Conservation (phyloP, 2,888 invertebrate species). For the Hydroisotoma schaefferi region DNA sequence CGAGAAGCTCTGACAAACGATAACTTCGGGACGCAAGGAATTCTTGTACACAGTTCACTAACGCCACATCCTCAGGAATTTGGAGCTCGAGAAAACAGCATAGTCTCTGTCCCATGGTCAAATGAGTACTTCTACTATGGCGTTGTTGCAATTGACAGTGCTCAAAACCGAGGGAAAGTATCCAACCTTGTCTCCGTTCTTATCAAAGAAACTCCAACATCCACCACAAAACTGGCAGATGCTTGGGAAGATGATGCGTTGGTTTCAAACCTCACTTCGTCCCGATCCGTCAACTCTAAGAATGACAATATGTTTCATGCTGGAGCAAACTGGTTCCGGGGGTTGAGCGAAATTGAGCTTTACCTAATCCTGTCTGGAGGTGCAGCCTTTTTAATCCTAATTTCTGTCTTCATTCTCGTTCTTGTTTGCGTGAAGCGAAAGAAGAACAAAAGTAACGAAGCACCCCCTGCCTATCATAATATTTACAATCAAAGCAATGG, state of each 20-base stretch:
- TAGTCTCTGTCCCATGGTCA: slow-evolving; percentile 49
- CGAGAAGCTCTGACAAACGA: slow-evolving; percentile 48
- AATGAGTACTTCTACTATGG: slow-evolving; percentile 51
- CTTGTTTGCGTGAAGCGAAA: slow-evolving; percentile 45
- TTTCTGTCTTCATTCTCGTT: slow-evolving; percentile 47
- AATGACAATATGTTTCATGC: slow-evolving; percentile 45
- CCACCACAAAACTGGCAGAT: slow-evolving; percentile 47
- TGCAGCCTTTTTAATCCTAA: slow-evolving; percentile 45
- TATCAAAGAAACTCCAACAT: slow-evolving; percentile 49
- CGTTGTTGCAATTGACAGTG: slow-evolving; percentile 49
- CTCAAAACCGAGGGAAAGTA: slow-evolving; percentile 49
- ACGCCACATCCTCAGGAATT: slow-evolving; percentile 48
- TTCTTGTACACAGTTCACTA: slow-evolving; percentile 48
- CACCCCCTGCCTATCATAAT: slow-evolving; percentile 47
- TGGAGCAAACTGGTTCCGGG: slow-evolving; percentile 48
- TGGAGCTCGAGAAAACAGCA: slow-evolving; percentile 49
- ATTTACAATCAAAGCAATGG: slow-evolving; percentile 43
- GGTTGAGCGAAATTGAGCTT: slow-evolving; percentile 46
- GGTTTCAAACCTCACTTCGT: slow-evolving; percentile 47
- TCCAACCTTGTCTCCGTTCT: slow-evolving; percentile 50
- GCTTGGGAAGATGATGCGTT: slow-evolving; percentile 49
- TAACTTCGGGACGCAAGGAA: slow-evolving; percentile 49
- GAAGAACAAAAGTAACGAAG: slow-evolving; percentile 41
- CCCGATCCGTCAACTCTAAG: slow-evolving; percentile 41
- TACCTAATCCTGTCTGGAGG: slow-evolving; percentile 48